phyloP scores from a whole-genome alignment of 2,113 vertebrate species.

The Romanogobio albipinnatus region DNA sequence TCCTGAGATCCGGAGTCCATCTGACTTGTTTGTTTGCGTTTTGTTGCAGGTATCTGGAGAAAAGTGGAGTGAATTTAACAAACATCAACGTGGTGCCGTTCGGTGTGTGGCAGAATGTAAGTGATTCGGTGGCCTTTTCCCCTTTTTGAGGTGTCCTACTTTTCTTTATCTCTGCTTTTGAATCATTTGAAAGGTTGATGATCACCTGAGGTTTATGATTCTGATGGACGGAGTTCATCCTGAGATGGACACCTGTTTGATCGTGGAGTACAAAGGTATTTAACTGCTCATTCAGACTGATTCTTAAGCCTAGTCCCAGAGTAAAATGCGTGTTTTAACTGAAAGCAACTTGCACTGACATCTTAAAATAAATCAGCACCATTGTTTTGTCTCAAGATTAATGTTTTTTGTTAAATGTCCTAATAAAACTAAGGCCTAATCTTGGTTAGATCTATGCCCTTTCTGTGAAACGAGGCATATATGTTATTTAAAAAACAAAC shows the following conservation, averaged over 20 bases:
- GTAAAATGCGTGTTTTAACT: no score
- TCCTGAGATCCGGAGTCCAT: no score
- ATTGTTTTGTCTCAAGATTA: no score
- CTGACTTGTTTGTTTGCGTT: no score
- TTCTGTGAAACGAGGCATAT: no score
- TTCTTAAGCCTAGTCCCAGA: no score
- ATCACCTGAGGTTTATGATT: conserved; percentile 82
- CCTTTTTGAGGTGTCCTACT: background rate
- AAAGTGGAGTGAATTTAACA: conserved; percentile 76
- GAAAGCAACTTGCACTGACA: no score
- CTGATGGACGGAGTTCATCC: conserved; percentile 83
- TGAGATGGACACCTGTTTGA: conserved; percentile 85
- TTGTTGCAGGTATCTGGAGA: conserved; percentile 66
- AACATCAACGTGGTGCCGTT: conserved; percentile 80
- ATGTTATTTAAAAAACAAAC: no score
- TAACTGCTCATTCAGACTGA: background rate
- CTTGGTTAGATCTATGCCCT: no score
- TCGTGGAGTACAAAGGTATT: conserved; percentile 83
- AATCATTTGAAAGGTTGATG: conserved; percentile 67
- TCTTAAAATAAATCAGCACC: no score
- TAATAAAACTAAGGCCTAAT: no score
- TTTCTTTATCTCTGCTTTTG: background rate
- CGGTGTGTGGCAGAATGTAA: conserved; percentile 79
- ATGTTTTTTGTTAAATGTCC: no score
- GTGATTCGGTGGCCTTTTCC: conserved; percentile 11